A percentile compares a stretch with the other conserved stretches of the same genome.
Conservation (phyloP, 1,140 invertebrate genomes). For the Solenopsis invicta region DNA sequence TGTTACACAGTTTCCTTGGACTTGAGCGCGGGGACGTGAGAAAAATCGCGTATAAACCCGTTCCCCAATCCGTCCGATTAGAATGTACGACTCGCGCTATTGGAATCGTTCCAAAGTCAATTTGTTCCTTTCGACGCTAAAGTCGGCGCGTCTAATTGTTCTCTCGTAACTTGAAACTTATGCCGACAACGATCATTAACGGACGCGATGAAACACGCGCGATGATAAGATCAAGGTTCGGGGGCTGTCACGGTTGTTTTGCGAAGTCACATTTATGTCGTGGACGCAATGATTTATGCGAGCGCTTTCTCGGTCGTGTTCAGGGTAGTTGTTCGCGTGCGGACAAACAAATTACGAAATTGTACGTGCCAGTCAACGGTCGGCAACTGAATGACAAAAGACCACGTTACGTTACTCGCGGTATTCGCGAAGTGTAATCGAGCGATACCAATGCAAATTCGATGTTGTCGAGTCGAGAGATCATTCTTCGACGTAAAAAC, state of each 20-base stretch:
- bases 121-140: slow-evolving; percentile 74
- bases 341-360: slow-evolving; percentile 27
- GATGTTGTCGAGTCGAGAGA: background rate
- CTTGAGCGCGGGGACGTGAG: slow-evolving; percentile 41
- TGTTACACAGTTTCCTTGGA: slow-evolving; percentile 56
- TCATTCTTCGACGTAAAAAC: background rate
- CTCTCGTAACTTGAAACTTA: slow-evolving; percentile 59
- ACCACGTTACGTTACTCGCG: slow-evolving; percentile 27
- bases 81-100: slow-evolving; percentile 72
- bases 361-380: slow-evolving; percentile 13
- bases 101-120: slow-evolving; percentile 74
- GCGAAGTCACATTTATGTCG: slow-evolving; percentile 12
- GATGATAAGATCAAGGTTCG: slow-evolving; percentile 56
- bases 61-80: slow-evolving; percentile 68
- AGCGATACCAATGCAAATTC: slow-evolving; percentile 16
- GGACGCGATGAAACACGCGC: slow-evolving; percentile 24
- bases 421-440: slow-evolving; percentile 24
- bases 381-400: slow-evolving; percentile 26
- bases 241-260: background rate
- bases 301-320: background rate
- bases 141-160: slow-evolving; percentile 66
- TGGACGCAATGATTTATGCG: slow-evolving; percentile 18
- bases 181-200: slow-evolving; percentile 39
- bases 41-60: slow-evolving; percentile 66
- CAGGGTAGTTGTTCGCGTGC: background rate